Evolutionary conservation across 1,140 invertebrate genomes (phyloP).

Genomic region (Conus betulinus): DNA sequence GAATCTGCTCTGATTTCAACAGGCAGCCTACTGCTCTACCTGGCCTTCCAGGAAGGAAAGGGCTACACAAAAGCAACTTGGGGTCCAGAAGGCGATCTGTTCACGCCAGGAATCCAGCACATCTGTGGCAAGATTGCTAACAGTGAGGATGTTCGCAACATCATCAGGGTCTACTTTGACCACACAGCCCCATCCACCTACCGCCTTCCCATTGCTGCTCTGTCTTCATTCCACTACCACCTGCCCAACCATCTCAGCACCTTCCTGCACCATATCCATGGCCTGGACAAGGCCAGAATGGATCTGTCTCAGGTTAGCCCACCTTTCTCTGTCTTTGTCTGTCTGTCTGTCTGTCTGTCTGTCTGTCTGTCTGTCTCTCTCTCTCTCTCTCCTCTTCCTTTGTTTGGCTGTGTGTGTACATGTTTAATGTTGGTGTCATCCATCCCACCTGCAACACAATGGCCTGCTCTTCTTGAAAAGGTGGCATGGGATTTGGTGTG

Average conservation of each 20-base stretch:
- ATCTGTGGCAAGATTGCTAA: slow-evolving; percentile 22
- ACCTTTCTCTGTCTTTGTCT: too few relatives aligned
- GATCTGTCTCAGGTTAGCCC: slow-evolving; percentile 6
- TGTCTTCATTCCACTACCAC: slow-evolving; percentile 11
- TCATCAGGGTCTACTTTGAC: slow-evolving; percentile 4
- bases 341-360: not conserved
- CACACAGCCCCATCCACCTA: not conserved
- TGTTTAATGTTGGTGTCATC: too few relatives aligned
- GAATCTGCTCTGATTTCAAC: not conserved
- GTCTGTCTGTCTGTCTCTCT: not conserved
- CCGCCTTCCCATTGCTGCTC: not conserved
- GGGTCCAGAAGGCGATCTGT: slow-evolving; percentile 23
- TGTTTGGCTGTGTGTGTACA: not conserved
- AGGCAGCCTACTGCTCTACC: slow-evolving; percentile 13
- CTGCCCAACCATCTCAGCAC: not conserved
- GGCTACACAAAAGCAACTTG: not conserved
- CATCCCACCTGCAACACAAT: too few relatives aligned
- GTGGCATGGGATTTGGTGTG: too few relatives aligned
- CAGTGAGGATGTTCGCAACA: not conserved
- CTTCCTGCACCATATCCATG: slow-evolving; percentile 15
- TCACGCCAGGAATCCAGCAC: slow-evolving; percentile 19
- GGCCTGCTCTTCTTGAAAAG: too few relatives aligned
- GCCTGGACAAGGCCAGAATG: not conserved
- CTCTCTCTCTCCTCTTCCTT: not conserved
- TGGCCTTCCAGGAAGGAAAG: slow-evolving; percentile 26